These are phyloP conservation scores for Phyllostomus discolor DNA, from an alignment of 2,113 vertebrate genomes.

Conservation along the genomic window DNA sequence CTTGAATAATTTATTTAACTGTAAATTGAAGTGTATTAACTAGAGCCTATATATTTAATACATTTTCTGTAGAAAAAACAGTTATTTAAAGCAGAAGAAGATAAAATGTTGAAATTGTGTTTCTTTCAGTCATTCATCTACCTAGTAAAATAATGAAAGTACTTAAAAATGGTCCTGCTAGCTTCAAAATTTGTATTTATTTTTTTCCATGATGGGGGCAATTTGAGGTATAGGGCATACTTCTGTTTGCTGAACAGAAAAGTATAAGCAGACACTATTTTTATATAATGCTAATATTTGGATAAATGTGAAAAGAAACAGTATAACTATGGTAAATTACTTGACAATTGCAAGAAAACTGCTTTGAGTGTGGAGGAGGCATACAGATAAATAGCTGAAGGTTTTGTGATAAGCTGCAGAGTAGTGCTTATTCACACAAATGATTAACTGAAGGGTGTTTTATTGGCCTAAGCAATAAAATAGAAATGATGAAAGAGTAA, in stretches of 20 bases:
- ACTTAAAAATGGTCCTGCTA: neutral
- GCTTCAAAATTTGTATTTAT: slow-evolving; percentile 33
- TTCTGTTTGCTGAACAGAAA: slow-evolving; percentile 3
- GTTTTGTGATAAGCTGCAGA: neutral
- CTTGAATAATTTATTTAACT: slow-evolving; percentile 38
- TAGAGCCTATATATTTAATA: neutral
- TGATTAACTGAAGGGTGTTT: slow-evolving; percentile 12
- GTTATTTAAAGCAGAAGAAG: neutral
- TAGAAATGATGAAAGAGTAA: neutral
- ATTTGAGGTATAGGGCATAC: neutral
- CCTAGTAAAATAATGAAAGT: slow-evolving; percentile 29
- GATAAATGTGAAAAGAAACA: neutral
- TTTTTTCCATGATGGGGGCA: neutral
- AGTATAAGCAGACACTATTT: neutral
- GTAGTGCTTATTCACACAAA: slow-evolving; percentile 9
- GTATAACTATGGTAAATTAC: neutral
- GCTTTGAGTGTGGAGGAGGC: neutral
- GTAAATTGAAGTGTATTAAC: slow-evolving; percentile 7
- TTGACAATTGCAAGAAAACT: slow-evolving; percentile 31
- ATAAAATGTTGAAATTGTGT: neutral
- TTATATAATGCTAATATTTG: neutral
- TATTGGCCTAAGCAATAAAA: neutral
- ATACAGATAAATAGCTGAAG: neutral
- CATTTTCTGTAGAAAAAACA: slow-evolving; percentile 14
- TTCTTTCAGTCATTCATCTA: slow-evolving; percentile 18